Evolutionary conservation across 2,797 vertebrate species (phyloP).

Genomic region (Artibeus jamaicensis): DNA sequence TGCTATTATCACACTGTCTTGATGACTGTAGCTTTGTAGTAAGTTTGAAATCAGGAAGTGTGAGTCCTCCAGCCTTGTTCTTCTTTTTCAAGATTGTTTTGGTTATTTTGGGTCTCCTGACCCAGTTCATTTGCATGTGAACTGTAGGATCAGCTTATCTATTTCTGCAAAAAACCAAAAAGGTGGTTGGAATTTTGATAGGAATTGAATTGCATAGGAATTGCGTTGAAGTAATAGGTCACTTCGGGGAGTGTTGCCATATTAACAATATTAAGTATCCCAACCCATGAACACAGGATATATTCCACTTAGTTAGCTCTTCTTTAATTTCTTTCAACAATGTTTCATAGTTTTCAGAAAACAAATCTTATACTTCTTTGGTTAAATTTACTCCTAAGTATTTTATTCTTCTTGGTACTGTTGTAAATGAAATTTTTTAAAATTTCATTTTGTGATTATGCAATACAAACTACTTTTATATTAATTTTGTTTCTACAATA

Average conservation of each 20-base stretch:
- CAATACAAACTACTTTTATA: neutral
- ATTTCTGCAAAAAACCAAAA: neutral
- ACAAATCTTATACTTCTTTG: neutral
- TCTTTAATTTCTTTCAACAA: constrained; percentile 1
- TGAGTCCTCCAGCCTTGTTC: neutral
- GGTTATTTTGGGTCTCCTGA: neutral
- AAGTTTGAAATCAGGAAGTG: constrained; percentile 8
- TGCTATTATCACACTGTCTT: neutral
- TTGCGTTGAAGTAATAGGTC: neutral
- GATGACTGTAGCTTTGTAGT: neutral
- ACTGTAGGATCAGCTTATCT: neutral
- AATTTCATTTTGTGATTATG: neutral
- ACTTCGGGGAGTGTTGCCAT: neutral
- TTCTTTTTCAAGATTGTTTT: constrained; percentile 12
- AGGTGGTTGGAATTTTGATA: constrained; percentile 7
- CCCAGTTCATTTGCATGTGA: neutral
- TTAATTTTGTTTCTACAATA: neutral
- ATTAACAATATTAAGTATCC: neutral
- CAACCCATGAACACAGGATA: neutral
- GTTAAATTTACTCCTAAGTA: neutral
- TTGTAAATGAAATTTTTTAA: neutral
- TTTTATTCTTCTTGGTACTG: neutral
- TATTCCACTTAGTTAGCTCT: neutral
- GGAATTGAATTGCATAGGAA: neutral
- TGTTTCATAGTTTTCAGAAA: neutral